phyloP scores from a whole-genome alignment of 2,888 invertebrate species.

The Anticlea derivata region DNA sequence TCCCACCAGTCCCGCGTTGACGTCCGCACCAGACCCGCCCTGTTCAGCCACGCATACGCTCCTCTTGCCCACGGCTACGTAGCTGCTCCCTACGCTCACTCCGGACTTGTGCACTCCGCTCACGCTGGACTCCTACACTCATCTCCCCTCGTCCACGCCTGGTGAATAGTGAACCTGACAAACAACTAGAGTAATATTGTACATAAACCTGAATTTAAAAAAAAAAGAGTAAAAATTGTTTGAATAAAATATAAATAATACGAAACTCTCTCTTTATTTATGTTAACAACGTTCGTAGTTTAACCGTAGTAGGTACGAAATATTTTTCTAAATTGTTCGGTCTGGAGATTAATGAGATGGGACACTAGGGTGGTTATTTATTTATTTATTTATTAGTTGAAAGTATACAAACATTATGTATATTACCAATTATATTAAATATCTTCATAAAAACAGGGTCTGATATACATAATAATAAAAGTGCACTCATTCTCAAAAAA shows the following conservation, averaged over 20 bases:
- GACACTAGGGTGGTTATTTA: too few relatives aligned
- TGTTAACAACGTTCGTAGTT: too few relatives aligned
- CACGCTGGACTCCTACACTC: constrained; percentile 39
- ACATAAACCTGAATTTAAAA: constrained; percentile 47
- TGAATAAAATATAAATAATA: constrained; percentile 32
- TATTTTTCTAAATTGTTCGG: too few relatives aligned
- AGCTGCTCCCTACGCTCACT: constrained; percentile 43
- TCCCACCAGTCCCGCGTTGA: constrained; percentile 68
- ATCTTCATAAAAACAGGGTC: too few relatives aligned
- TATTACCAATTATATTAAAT: too few relatives aligned
- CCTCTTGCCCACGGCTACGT: constrained; percentile 43
- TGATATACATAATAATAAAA: too few relatives aligned
- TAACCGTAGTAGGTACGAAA: too few relatives aligned
- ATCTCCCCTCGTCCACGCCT: constrained; percentile 58
- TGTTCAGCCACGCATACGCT: constrained; percentile 51
- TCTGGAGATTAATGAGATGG: too few relatives aligned
- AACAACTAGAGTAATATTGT: constrained; percentile 49
- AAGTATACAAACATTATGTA: too few relatives aligned
- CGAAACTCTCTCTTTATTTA: neutral
- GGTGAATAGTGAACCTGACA: constrained; percentile 70
- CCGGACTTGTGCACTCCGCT: constrained; percentile 34
- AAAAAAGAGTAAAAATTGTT: constrained; percentile 52
- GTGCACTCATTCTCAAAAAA: too few relatives aligned
- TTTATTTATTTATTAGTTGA: too few relatives aligned
- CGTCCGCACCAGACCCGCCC: constrained; percentile 53